Conservation (phyloP, 2,888 invertebrate genomes). For the Tachina lurida region DNA sequence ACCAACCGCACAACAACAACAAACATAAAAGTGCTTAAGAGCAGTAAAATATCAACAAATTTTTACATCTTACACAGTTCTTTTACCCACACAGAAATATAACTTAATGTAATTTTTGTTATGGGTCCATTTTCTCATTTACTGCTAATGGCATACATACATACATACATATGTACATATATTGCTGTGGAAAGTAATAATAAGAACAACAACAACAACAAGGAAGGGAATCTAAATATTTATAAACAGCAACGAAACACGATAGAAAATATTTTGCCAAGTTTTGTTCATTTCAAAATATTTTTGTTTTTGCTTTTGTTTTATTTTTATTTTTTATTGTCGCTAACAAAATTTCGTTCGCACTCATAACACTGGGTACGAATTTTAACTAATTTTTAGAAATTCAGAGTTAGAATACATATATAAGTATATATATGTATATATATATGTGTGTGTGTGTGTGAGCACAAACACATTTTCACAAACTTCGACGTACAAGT, state of each 20-base stretch:
- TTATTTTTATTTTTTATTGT: constrained; percentile 24
- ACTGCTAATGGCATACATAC: background rate
- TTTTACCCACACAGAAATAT: background rate
- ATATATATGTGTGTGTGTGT: background rate
- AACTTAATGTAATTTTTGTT: constrained; percentile 45
- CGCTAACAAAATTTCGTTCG: constrained; percentile 54
- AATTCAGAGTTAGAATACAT: constrained; percentile 35
- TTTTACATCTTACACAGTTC: constrained; percentile 14
- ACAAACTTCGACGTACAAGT: background rate
- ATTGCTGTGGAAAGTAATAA: background rate
- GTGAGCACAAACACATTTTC: constrained; percentile 9
- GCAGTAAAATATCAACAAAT: constrained; percentile 40
- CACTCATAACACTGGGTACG: constrained; percentile 39
- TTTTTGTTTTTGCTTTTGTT: background rate
- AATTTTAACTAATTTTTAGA: constrained; percentile 55
- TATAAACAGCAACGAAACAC: constrained; percentile 6
- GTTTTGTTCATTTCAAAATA: constrained; percentile 34
- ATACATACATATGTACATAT: background rate
- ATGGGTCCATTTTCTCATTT: constrained; percentile 41
- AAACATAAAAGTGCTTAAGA: constrained; percentile 54
- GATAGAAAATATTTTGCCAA: constrained; percentile 49
- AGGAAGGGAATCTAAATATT: background rate
- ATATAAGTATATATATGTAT: too few relatives aligned
- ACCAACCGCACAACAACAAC: constrained; percentile 11
- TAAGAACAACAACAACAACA: background rate